Evolutionary conservation across 30 jellyfish, hydroid and myxozoan genomes (phyloP), one percentile per base, ranked within the genome.

Genomic region (Hydra vulgaris): DNA sequence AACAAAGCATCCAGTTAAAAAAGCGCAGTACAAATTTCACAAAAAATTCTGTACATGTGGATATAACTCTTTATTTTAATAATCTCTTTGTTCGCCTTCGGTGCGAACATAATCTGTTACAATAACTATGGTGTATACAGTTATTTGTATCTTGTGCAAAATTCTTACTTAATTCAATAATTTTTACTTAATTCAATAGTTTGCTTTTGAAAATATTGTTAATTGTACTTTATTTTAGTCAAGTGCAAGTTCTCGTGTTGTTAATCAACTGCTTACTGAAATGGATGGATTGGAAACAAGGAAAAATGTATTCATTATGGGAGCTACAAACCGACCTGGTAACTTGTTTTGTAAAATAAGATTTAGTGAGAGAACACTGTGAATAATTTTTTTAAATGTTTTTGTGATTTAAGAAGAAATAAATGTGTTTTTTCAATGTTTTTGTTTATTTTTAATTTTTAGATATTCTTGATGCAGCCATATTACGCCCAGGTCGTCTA

Each of bases 311-410:
- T 95, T 74, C 66, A 89, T 95, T 1, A 88, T 95, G 96, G 99
- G 97, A 3, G 99, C 99, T 20, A 95, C 99, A 18, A 95, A 95
- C 70, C 88, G 99, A 68, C 99, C 99, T 54, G 99, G 99, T 95
- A 21, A 21, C 53, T 8, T 5, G 16, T 40, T 40, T 40, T 3
- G 61, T 40, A 40, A 40, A 40, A 40, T 5, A 12, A 8, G 24
- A 18, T 69, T 21, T 15, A 69, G 5, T 69, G 5, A 21, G 76
- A 21, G 27, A 15, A 17, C 72, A 17, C n/a, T 56, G 72, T 56
- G 61, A 40, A 40, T 40, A 40, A 40, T 3, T 40, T 12, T 40
- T 3, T 40, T 40, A 40, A 40, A 12, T 40, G 5, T 40, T 40
- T 5, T 12, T 3, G 12, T 3, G 12, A 40, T 5, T 3, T 3